A percentile compares a stretch with the other conserved stretches of the same genome.
These are phyloP conservation scores for Rhodophaea formosa DNA, from an alignment of 2,888 invertebrate genomes.

Conservation along the genomic window DNA sequence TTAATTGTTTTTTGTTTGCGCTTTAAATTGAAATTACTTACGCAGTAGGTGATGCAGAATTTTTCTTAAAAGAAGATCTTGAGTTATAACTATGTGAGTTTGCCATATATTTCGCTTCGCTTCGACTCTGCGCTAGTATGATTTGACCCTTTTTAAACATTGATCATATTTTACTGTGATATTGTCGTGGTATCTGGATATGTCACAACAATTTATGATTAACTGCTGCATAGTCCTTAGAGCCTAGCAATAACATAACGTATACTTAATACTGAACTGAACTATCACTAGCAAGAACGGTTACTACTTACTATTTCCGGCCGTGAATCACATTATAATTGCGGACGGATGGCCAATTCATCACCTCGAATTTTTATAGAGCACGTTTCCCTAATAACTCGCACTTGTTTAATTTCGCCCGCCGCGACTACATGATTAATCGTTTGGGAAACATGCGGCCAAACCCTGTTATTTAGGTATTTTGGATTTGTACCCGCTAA, in stretches of 20 bases:
- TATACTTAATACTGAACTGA: not conserved
- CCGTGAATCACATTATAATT: constrained; percentile 47
- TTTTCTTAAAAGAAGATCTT: no score
- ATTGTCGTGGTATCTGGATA: no score
- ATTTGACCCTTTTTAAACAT: no score
- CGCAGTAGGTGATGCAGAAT: no score
- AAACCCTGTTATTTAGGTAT: constrained; percentile 47
- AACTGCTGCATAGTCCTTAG: no score
- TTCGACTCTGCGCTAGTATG: no score
- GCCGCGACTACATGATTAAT: constrained; percentile 51
- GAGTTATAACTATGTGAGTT: no score
- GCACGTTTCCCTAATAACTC: constrained; percentile 44
- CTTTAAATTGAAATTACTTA: no score
- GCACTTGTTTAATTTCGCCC: constrained; percentile 46
- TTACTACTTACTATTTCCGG: constrained; percentile 36
- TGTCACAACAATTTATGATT: no score
- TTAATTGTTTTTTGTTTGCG: not conserved
- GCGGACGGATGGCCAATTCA: constrained; percentile 47
- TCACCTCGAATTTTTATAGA: constrained; percentile 50
- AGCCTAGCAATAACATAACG: no score
- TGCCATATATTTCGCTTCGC: no score
- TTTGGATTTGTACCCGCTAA: constrained; percentile 38
- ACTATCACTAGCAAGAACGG: constrained; percentile 25
- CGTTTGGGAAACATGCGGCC: constrained; percentile 31
- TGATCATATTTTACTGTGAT: no score